Evolutionary conservation across 1,140 invertebrate species (phyloP).

Genomic region (Xylocopa sonorina): DNA sequence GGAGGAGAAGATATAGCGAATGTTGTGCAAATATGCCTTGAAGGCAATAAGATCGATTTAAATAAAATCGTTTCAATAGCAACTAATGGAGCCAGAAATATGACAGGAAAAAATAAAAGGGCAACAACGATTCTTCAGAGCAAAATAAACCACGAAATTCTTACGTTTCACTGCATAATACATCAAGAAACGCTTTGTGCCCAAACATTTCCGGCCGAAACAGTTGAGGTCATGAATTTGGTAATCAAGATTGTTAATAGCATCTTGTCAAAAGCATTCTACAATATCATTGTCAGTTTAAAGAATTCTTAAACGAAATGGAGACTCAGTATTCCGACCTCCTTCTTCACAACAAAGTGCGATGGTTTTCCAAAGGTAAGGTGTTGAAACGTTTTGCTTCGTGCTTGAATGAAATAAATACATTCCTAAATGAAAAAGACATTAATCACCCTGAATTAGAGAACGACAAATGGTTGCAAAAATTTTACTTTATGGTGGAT

Average conservation of each 20-base stretch:
- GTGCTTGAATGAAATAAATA: too few species aligned
- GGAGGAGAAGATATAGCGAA: constrained; percentile 69
- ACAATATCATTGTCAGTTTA: too few species aligned
- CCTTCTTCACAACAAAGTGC: constrained; percentile 28
- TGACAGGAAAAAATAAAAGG: constrained; percentile 56
- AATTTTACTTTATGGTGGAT: constrained; percentile 70
- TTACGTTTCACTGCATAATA: constrained; percentile 69
- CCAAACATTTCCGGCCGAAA: constrained; percentile 69
- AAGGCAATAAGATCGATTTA: constrained; percentile 64
- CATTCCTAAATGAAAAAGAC: constrained; percentile 67
- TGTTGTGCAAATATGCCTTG: constrained; percentile 63
- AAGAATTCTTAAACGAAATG: constrained; percentile 69
- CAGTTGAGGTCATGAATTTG: constrained; percentile 62
- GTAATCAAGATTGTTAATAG: constrained; percentile 65
- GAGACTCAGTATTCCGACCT: constrained; percentile 64
- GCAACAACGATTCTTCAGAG: constrained; percentile 54
- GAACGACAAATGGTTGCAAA: constrained; percentile 70
- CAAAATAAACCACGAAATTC: constrained; percentile 70
- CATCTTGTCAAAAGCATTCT: constrained; percentile 67
- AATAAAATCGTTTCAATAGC: constrained; percentile 71
- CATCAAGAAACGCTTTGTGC: constrained; percentile 70
- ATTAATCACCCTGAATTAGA: constrained; percentile 67
- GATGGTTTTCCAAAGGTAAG: too few species aligned
- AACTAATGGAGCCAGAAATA: constrained; percentile 60
- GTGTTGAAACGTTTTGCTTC: too few species aligned